Conservation (phyloP, 2,113 vertebrate species). For the Aix galericulata region DNA sequence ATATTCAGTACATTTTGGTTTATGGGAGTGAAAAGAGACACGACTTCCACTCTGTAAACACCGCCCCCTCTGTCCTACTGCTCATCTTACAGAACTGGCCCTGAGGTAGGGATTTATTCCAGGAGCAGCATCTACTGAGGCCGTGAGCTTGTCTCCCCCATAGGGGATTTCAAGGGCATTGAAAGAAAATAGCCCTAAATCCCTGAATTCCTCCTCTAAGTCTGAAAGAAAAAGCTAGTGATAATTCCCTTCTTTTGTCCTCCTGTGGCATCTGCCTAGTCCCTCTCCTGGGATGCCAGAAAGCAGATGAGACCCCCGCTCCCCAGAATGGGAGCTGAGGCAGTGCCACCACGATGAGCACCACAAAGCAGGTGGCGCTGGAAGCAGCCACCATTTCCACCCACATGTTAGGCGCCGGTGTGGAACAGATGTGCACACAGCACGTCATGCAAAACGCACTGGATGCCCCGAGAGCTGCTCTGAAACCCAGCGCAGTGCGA, state of each 20-base stretch:
- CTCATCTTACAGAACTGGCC: background rate
- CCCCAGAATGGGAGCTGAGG: too few species aligned
- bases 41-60: background rate
- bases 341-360: background rate
- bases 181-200: background rate
- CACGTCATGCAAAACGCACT: background rate
- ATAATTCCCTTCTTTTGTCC: background rate
- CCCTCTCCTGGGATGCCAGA: background rate
- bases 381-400: background rate
- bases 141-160: background rate
- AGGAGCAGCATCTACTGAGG: background rate
- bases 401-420: background rate
- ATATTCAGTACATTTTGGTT: background rate
- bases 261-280: background rate
- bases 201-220: background rate
- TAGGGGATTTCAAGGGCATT: background rate
- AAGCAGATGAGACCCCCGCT: background rate
- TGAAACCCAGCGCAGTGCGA: background rate
- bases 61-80: background rate
- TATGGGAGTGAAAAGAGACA: background rate
- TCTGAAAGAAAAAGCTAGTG: background rate
- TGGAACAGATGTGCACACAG: background rate
- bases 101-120: background rate
- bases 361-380: background rate
- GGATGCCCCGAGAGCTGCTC: background rate